phyloP scores from a whole-genome alignment of 92 coral and sea anemone species.

The Nematostella vectensis region DNA sequence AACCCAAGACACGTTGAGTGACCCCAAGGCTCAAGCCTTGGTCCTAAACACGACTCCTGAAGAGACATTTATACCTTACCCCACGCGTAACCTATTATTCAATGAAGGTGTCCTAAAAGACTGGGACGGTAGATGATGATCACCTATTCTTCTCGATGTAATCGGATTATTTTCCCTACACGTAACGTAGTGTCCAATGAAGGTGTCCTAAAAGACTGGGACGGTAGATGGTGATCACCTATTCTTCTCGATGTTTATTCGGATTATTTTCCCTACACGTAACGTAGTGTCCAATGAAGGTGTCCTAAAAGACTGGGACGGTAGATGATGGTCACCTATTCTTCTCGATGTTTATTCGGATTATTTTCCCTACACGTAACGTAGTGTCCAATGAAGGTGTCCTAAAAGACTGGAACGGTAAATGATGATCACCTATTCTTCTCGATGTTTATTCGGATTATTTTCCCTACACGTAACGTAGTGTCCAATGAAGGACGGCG shows the following conservation, averaged over 20 bases:
- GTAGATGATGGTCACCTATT: conserved; percentile 71
- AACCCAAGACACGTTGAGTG: conserved; percentile 42
- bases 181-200: too few relatives aligned
- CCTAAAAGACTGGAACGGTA: conserved; percentile 72
- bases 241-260: too few relatives aligned
- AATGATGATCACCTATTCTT: conserved; percentile 64
- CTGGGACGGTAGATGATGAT: conserved; percentile 84
- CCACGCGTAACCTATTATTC: conserved; percentile 79
- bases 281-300: conserved; percentile 72
- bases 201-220: conserved; percentile 58
- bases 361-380: conserved; percentile 87
- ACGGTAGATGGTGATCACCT: too few relatives aligned
- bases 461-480: too few relatives aligned
- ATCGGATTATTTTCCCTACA: too few relatives aligned
- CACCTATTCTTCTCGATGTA: too few relatives aligned
- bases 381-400: conserved; percentile 59
- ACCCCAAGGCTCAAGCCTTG: conserved; percentile 33
- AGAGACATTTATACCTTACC: conserved; percentile 68
- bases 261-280: too few relatives aligned
- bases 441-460: too few relatives aligned
- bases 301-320: conserved; percentile 62
- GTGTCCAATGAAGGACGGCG: too few relatives aligned
- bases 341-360: too few relatives aligned
- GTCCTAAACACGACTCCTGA: conserved; percentile 26
- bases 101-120: conserved; percentile 46